phyloP scores from a whole-genome alignment of 2,113 vertebrate species.

The Eolophus roseicapilla region DNA sequence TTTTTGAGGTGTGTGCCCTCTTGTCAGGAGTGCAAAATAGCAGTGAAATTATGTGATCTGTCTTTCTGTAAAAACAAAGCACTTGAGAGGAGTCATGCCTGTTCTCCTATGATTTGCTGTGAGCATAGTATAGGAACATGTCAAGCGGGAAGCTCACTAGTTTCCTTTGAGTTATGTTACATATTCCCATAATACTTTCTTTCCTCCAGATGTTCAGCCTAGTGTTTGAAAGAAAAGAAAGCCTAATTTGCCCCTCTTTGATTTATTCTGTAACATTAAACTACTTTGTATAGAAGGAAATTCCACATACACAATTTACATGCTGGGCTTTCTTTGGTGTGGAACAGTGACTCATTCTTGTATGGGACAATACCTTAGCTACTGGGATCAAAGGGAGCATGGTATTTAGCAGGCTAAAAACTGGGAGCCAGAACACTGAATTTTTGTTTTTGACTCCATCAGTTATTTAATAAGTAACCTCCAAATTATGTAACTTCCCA shows the following conservation, averaged over 20 bases:
- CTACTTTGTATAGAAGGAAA: constrained; percentile 59
- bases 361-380: not conserved
- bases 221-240: constrained; percentile 23
- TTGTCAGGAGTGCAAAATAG: not conserved
- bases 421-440: not conserved
- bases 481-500: not conserved
- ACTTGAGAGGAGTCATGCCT: not conserved
- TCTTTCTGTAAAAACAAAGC: not conserved
- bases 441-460: not conserved
- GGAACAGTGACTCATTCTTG: constrained; percentile 23
- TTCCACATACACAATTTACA: not conserved
- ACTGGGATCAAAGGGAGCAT: not conserved
- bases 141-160: not conserved
- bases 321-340: not conserved
- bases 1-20: not conserved
- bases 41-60: not conserved
- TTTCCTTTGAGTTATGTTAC: not conserved
- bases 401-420: not conserved
- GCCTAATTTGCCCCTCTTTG: not conserved
- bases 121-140: not conserved
- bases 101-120: not conserved
- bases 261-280: constrained; percentile 35
- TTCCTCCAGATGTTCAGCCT: constrained; percentile 28
- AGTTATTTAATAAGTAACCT: not conserved
- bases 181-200: not conserved